Conservation (phyloP, 2,113 vertebrate species). For the Sisor rabdophorus region DNA sequence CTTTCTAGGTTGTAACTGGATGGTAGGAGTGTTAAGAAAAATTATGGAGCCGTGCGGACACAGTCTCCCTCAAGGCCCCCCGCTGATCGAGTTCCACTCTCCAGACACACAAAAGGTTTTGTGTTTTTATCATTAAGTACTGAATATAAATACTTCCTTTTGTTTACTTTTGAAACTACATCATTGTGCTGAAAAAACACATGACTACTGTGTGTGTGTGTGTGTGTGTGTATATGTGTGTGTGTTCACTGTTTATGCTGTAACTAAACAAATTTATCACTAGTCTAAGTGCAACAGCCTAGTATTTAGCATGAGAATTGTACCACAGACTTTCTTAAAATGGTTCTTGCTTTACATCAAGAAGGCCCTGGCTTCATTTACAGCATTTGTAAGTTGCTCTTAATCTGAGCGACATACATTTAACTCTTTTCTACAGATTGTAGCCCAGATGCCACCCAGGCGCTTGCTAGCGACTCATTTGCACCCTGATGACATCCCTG, state of each 20-base stretch:
- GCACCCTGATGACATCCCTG: slow-evolving; percentile 44
- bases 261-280: neutral
- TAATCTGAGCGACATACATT: no score
- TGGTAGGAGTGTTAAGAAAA: slow-evolving; percentile 50
- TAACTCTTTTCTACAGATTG: slow-evolving; percentile 11
- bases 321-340: neutral
- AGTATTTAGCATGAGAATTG: neutral
- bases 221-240: no score
- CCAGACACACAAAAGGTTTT: slow-evolving; percentile 50
- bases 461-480: slow-evolving; percentile 51
- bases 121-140: neutral
- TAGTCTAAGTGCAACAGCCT: neutral
- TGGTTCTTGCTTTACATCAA: no score
- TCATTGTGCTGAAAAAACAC: neutral
- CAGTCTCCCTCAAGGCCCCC: slow-evolving; percentile 10
- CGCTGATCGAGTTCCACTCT: slow-evolving; percentile 50
- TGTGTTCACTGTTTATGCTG: neutral
- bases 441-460: slow-evolving; percentile 29
- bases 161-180: no score
- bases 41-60: slow-evolving; percentile 41
- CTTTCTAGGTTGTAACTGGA: slow-evolving; percentile 57
- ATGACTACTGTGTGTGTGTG: no score
- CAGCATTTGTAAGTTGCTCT: no score
- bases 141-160: no score
- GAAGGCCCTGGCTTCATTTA: no score